A percentile compares a stretch with the other conserved stretches of the same genome.
These are phyloP conservation scores for Drosophila macrothrix DNA, from an alignment of 2,888 invertebrate genomes.

Conservation along the genomic window DNA sequence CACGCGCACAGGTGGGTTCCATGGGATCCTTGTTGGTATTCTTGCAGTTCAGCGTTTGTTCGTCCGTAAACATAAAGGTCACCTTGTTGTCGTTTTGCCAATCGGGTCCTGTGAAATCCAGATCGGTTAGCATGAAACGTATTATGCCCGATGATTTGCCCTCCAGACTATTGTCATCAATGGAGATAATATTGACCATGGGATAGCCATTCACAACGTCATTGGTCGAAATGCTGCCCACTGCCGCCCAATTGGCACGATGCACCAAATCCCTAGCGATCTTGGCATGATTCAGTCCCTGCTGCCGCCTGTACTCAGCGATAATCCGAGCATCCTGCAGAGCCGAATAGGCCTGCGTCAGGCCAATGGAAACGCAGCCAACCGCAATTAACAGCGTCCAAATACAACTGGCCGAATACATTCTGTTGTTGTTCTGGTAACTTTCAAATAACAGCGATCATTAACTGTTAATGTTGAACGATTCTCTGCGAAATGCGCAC, in stretches of 20 bases:
- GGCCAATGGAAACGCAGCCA: constrained; percentile 20
- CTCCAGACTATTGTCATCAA: constrained; percentile 79
- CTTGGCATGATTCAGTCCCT: constrained; percentile 79
- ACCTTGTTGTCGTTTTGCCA: constrained; percentile 81
- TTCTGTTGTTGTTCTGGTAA: constrained; percentile 9
- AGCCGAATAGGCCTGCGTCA: constrained; percentile 70
- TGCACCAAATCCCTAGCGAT: constrained; percentile 83
- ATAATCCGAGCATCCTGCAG: constrained; percentile 73
- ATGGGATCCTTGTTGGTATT: constrained; percentile 81
- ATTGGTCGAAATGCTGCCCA: constrained; percentile 83
- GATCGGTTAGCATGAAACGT: constrained; percentile 83
- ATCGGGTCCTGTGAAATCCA: constrained; percentile 85
- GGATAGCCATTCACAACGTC: constrained; percentile 78
- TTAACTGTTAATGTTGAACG: constrained; percentile 1
- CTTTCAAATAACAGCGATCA: constrained; percentile 12
- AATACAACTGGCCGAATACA: constrained; percentile 26
- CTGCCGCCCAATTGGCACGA: constrained; percentile 82
- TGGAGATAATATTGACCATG: constrained; percentile 85
- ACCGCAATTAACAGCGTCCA: constrained; percentile 32
- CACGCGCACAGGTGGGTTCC: constrained; percentile 84
- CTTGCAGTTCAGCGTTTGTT: constrained; percentile 82
- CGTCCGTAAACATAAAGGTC: constrained; percentile 82
- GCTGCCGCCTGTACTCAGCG: constrained; percentile 59
- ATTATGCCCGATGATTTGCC: constrained; percentile 82
- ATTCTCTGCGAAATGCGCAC: constrained; percentile 1